Evolutionary conservation across 2,888 invertebrate species (phyloP).

Genomic region (Heteromurus nitidus): DNA sequence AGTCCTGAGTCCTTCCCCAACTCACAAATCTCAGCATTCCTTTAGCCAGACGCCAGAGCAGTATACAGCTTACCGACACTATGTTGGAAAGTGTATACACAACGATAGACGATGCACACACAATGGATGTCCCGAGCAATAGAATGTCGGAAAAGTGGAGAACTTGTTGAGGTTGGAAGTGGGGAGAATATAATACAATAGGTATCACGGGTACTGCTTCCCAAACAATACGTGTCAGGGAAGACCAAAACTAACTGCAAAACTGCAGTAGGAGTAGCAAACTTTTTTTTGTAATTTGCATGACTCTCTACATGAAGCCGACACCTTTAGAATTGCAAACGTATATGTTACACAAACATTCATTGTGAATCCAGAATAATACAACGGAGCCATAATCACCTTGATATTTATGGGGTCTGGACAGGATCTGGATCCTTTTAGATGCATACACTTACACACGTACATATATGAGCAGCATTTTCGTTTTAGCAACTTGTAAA

Average conservation of each 20-base stretch:
- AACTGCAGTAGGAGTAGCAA: too few relatives aligned
- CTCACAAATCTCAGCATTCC: constrained; percentile 1
- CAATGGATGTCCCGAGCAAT: constrained; percentile 52
- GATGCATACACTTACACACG: too few relatives aligned
- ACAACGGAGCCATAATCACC: too few relatives aligned
- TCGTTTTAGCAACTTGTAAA: too few relatives aligned
- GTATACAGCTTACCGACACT: not conserved
- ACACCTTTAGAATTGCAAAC: too few relatives aligned
- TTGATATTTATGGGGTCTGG: too few relatives aligned
- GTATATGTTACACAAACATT: too few relatives aligned
- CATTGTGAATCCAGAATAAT: too few relatives aligned
- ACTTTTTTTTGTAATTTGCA: not conserved
- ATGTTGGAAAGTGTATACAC: constrained; percentile 46
- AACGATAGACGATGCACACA: constrained; percentile 43
- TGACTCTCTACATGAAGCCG: not conserved
- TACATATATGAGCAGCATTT: too few relatives aligned
- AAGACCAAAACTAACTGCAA: too few relatives aligned
- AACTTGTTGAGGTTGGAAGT: constrained; percentile 51
- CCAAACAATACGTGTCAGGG: not conserved
- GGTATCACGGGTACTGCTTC: not conserved
- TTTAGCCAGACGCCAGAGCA: not conserved
- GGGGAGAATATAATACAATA: too few relatives aligned
- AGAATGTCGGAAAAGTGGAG: not conserved
- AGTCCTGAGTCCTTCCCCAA: constrained; percentile 6
- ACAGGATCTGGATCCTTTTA: too few relatives aligned